Evolutionary conservation across 2,797 vertebrate species (phyloP).

Genomic region (Zenarchopterus dispar): DNA sequence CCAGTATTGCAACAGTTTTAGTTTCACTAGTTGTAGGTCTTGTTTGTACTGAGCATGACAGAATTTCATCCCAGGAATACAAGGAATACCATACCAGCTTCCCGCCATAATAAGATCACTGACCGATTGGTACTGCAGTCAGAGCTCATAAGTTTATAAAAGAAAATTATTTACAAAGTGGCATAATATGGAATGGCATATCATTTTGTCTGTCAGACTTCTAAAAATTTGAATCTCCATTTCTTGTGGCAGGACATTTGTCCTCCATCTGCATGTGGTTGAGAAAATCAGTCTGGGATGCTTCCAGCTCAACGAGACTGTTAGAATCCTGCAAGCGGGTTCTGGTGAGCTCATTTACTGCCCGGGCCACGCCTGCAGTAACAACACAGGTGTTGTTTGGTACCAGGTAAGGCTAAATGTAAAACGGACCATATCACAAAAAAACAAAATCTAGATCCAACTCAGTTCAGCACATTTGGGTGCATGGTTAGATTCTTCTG

Average conservation of each 20-base stretch:
- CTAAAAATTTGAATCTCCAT: slow-evolving; percentile 13
- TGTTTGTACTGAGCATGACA: neutral
- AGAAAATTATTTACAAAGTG: too few species aligned
- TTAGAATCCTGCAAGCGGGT: neutral
- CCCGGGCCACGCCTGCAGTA: slow-evolving; percentile 50
- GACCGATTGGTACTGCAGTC: too few species aligned
- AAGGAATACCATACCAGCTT: too few species aligned
- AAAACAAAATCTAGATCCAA: too few species aligned
- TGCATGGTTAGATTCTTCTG: too few species aligned
- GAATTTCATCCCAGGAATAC: too few species aligned
- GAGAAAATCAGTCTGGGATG: slow-evolving; percentile 39
- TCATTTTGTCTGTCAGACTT: too few species aligned
- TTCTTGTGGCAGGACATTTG: slow-evolving; percentile 29
- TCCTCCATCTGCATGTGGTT: slow-evolving; percentile 64
- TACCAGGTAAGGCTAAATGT: slow-evolving; percentile 62
- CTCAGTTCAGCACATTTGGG: too few species aligned
- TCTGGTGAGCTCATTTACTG: slow-evolving; percentile 25
- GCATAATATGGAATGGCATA: too few species aligned
- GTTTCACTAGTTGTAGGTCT: neutral
- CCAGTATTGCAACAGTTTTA: neutral
- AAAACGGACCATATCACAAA: neutral
- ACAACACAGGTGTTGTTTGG: slow-evolving; percentile 55
- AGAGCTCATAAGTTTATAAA: too few species aligned
- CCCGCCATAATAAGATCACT: too few species aligned
- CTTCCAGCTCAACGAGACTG: slow-evolving; percentile 17